Conservation (phyloP, 2,888 invertebrate genomes). For the Entomobrya multifasciata region DNA sequence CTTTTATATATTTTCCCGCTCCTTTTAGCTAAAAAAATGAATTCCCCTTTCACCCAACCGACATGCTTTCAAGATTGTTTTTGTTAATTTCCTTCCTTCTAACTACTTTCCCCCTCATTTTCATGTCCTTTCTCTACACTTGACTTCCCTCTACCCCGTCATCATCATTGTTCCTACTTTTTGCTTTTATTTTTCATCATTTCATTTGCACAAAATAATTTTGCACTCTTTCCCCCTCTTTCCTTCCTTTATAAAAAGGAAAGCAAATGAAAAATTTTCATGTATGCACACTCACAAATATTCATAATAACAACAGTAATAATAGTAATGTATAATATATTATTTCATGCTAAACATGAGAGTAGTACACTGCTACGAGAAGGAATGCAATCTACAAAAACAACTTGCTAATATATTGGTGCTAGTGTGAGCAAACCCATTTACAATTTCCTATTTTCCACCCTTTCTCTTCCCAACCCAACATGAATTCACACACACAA, state of each 20-base stretch:
- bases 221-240: too few species aligned
- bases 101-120: not conserved
- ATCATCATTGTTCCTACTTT: not conserved
- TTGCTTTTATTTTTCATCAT: too few species aligned
- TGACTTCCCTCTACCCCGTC: not conserved
- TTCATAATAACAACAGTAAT: too few species aligned
- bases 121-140: not conserved
- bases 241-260: too few species aligned
- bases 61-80: constrained; percentile 21
- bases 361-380: too few species aligned
- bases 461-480: not conserved
- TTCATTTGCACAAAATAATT: too few species aligned
- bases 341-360: too few species aligned
- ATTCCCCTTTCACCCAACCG: constrained; percentile 18
- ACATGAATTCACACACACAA: not conserved
- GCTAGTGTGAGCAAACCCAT: constrained; percentile 11
- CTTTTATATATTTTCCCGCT: not conserved
- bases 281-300: too few species aligned
- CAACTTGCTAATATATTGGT: too few species aligned
- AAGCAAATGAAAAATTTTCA: too few species aligned
- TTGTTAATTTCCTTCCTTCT: constrained; percentile 25
- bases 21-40: not conserved
- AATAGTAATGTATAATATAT: too few species aligned
- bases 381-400: too few species aligned
- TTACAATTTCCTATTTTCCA: not conserved